Evolutionary conservation across 1,140 invertebrate genomes (phyloP).

Genomic region (Brachionus rotundiformis): DNA sequence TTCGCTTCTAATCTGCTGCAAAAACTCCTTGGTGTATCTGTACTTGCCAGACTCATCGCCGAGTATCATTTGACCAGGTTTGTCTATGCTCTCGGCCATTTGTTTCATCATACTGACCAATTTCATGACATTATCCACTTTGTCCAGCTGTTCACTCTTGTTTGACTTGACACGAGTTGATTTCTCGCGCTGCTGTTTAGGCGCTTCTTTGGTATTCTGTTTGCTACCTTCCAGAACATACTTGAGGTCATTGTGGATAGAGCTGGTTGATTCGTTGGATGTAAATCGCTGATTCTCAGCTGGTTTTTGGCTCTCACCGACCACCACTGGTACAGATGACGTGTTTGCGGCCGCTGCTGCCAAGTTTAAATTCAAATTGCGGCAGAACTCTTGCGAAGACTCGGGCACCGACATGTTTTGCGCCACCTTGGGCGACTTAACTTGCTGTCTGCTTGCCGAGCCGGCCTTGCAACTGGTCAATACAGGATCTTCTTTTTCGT

Average conservation of each 20-base stretch:
- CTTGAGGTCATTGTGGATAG: slow-evolving; percentile 49
- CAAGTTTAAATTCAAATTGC: slow-evolving; percentile 48
- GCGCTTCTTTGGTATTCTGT: not conserved
- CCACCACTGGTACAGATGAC: not conserved
- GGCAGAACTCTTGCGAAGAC: slow-evolving; percentile 37
- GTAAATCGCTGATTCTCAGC: slow-evolving; percentile 43
- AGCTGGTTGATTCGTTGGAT: slow-evolving; percentile 44
- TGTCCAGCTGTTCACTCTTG: not conserved
- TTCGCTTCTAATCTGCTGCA: not conserved
- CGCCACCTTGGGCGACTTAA: not conserved
- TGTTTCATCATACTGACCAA: slow-evolving; percentile 26
- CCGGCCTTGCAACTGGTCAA: not conserved
- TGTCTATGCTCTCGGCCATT: slow-evolving; percentile 17
- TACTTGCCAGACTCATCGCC: slow-evolving; percentile 1
- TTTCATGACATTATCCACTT: not conserved
- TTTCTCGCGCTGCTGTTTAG: slow-evolving; percentile 27
- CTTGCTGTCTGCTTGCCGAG: not conserved
- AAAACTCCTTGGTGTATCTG: slow-evolving; percentile 49
- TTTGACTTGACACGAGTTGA: not conserved
- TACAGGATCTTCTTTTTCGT: slow-evolving; percentile 27
- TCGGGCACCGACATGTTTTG: slow-evolving; percentile 7
- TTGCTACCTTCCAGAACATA: not conserved
- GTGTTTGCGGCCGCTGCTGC: not conserved
- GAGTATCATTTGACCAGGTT: not conserved
- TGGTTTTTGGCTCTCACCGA: not conserved